phyloP scores from a whole-genome alignment of 2,888 invertebrate species.

The Syrista parreyssii region DNA sequence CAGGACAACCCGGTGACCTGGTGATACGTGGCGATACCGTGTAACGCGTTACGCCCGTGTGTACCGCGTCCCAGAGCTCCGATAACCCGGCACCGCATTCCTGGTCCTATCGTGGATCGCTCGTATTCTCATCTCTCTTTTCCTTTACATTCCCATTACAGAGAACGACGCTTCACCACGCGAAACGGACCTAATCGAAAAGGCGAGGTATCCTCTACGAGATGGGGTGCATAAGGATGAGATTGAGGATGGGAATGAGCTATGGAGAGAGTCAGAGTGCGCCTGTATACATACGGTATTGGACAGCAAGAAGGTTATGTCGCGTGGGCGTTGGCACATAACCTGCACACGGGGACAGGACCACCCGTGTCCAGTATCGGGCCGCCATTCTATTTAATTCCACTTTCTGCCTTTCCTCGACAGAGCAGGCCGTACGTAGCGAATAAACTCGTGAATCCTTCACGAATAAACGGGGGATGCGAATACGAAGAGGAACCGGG shows the following conservation, averaged over 20 bases:
- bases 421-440: background rate
- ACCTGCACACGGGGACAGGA: conserved; percentile 45
- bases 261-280: conserved; percentile 1
- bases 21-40: conserved; percentile 37
- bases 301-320: conserved; percentile 20
- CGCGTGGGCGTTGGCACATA: conserved; percentile 44
- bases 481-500: conserved; percentile 7
- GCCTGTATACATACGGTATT: conserved; percentile 5
- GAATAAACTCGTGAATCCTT: background rate
- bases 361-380: conserved; percentile 34
- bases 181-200: background rate
- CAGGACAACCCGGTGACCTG: conserved; percentile 22
- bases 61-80: conserved; percentile 42
- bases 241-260: background rate
- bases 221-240: background rate
- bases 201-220: background rate
- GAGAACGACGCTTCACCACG: background rate
- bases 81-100: conserved; percentile 45
- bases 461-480: background rate
- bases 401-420: background rate
- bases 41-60: conserved; percentile 43
- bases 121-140: background rate
- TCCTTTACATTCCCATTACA: background rate
- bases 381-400: background rate
- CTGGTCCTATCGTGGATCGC: conserved; percentile 32